Evolutionary conservation across 2,113 vertebrate species (phyloP), one percentile per base, ranked within the genome.

Genomic region (Hyaena hyaena): DNA sequence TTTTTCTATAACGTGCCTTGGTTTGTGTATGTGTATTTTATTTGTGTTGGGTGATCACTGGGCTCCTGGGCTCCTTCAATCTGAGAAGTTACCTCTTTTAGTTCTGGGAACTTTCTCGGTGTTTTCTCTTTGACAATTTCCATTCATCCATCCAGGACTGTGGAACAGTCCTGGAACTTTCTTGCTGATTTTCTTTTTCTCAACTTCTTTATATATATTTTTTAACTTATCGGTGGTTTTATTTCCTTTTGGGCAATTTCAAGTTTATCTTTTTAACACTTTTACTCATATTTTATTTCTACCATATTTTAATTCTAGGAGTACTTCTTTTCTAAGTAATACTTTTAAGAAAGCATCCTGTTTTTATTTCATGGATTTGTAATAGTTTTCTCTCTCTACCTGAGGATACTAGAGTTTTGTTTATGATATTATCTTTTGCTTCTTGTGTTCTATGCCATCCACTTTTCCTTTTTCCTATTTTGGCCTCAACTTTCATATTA

Each of bases 121-220:
- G 63, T 74, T 95, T 96, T 81, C 26, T 53, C 33, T 93, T 61
- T 79, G 65, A 74, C 53, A 83, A 79, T 96, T 90, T 96, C 17
- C 17, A 81, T 39, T 77, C 48, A 31, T 6, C 35, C 3, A 33
- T 35, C 35, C 35, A 35, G 35, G 35, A 35, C 35, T 35, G n/a
- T n/a, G n/a, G n/a, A n/a, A 35, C 93, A 1, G 24, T 35, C 39
- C 55, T 91, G 48, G 53, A 69, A 35, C 31, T 94, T 88, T 50
- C 65, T 69, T 89, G 43, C n/a, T 0, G 5, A 84, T 90, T 93
- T 88, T 92, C 3, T 66, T 93, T 82, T 90, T 85, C 39, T 61
- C 45, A 80, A 53, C 7, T 73, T 95, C 8, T 48, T 84, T 88
- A 65, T 65, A 7, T 74, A 43, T 50, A 24, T 9, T 23, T 33